phyloP scores from a whole-genome alignment of 2,888 invertebrate genomes.

The Rhagonycha lutea region DNA sequence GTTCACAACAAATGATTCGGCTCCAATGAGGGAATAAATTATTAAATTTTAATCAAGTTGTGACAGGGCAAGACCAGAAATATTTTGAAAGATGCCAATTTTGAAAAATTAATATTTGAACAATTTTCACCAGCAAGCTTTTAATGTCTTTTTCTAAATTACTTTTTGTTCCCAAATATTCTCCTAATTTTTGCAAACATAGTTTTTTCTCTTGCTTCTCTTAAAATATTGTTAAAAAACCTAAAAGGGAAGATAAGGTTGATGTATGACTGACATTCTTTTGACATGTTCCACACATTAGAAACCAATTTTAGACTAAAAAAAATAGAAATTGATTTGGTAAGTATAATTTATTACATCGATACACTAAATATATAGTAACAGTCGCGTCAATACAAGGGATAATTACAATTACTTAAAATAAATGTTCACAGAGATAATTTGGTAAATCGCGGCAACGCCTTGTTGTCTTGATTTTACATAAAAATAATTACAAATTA shows the following conservation, averaged over 20 bases:
- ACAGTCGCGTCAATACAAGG: constrained; percentile 1
- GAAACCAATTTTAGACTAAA: neutral
- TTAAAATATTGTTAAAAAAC: neutral
- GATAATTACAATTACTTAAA: neutral
- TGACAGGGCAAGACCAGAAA: no score
- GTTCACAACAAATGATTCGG: no score
- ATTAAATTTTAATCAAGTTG: no score
- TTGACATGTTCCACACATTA: neutral
- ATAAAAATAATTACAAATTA: neutral
- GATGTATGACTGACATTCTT: neutral
- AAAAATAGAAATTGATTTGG: neutral
- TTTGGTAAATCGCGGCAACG: neutral
- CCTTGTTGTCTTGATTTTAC: neutral
- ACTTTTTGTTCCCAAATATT: no score
- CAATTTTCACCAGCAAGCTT: no score
- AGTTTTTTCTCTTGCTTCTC: no score
- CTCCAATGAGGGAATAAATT: no score
- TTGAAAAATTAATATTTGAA: no score
- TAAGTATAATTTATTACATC: neutral
- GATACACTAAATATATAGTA: neutral
- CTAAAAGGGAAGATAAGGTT: neutral
- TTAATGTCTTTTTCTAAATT: no score
- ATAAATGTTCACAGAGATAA: neutral
- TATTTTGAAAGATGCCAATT: no score
- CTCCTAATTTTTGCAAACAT: neutral